Base-by-base conservation (phyloP, 2,797 vertebrate species). In the Hydrocynus forskahlii region DNA sequence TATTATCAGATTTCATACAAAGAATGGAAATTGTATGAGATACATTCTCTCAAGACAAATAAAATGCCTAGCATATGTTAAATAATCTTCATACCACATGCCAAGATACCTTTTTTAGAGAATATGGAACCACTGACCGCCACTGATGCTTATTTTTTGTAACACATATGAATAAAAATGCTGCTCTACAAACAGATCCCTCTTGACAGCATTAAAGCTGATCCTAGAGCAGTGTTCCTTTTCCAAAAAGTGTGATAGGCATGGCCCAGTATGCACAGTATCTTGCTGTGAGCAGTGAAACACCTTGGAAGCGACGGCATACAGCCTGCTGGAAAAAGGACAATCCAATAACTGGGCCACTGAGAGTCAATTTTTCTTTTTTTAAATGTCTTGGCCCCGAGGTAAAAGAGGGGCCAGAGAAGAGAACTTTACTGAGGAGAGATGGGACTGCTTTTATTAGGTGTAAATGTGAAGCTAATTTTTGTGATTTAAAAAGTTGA, bases 271-370 rank as follows among this genome's bases (percentile, higher is more conserved):
- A 4, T 62, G 70, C 64, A 45, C 66, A 21, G 43, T 60, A 54
- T 72, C 73, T 74, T 76, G 72, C 75, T 84, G 80, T 62, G 75
- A 66, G 82, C 38, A 72, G 43, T 76, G 52, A 77, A 81, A 79
- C 82, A 79, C 52, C 80, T 78, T 71, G 71, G 78, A 29, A 40
- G 66, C 60, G 79, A 70, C 29, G 81, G 71, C 52, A 73, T 80
- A 85, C 79, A 80, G 83, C 78, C 83, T 79, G 80, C 86, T 82
- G 81, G 67, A 80, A 81, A 89, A 89, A 92, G 86, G 86, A 88
- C 88, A 89, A 91, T 91, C 86, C 88, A 89, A 85, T 90, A 89
- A 82, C 78, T 66, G 68, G 81, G 80, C 64, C 75, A 75, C 57
- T 23, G 68, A 68, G 77, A 81, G 84, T 81, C 82, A 54, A 77